These are phyloP conservation scores for Sycobia sp. DNA, from an alignment of 1,140 invertebrate genomes.

Conservation along the genomic window DNA sequence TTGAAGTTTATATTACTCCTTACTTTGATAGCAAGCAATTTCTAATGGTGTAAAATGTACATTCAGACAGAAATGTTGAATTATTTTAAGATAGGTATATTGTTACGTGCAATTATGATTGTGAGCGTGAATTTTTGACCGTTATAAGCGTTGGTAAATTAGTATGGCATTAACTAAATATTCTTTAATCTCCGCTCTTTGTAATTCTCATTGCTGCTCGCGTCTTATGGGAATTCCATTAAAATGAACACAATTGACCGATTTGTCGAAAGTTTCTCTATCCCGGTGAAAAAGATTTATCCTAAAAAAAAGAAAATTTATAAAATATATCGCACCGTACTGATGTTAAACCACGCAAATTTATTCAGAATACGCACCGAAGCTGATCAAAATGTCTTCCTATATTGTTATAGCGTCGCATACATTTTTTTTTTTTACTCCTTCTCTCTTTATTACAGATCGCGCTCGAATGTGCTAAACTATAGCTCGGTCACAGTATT, in stretches of 20 bases:
- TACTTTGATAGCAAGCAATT: no score
- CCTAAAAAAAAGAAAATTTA: background rate
- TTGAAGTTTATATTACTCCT: no score
- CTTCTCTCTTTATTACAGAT: background rate
- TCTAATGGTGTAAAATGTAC: no score
- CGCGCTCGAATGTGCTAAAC: constrained; percentile 16
- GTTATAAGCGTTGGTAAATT: no score
- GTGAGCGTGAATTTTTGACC: no score
- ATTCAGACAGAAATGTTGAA: no score
- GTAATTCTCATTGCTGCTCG: no score
- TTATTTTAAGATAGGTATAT: no score
- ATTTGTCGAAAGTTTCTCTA: background rate
- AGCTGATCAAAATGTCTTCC: background rate
- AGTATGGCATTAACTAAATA: no score
- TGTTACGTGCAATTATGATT: no score
- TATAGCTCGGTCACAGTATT: constrained; percentile 9
- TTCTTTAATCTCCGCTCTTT: no score
- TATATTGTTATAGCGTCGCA: background rate
- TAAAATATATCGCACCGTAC: background rate
- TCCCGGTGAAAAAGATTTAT: background rate
- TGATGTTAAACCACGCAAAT: background rate
- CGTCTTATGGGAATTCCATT: background rate
- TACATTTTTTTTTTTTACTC: background rate
- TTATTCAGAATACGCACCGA: background rate
- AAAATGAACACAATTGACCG: background rate